Conservation (phyloP, 2,888 invertebrate species). For the Cephus rjabovi region DNA sequence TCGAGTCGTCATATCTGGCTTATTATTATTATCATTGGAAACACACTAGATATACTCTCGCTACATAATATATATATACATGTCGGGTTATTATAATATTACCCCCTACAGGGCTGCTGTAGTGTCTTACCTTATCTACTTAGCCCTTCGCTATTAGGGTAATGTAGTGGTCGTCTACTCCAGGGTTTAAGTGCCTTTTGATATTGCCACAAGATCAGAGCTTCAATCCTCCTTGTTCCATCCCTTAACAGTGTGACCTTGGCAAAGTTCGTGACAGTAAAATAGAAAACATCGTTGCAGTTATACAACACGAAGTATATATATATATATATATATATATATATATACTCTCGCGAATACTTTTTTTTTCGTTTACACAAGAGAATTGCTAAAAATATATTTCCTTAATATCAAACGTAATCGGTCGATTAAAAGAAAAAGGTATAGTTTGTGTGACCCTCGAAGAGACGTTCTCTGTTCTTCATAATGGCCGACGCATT, state of each 20-base stretch:
- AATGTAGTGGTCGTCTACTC: neutral
- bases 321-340: too few relatives aligned
- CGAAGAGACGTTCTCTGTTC: neutral
- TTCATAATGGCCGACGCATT: neutral
- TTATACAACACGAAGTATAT: too few relatives aligned
- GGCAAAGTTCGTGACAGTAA: too few relatives aligned
- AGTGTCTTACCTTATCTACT: neutral
- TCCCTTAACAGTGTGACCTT: neutral
- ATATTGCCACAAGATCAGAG: neutral
- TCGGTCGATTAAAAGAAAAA: neutral
- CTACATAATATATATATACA: neutral
- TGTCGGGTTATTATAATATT: neutral
- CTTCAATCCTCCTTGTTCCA: neutral
- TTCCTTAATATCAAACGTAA: neutral
- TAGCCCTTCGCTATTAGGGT: neutral
- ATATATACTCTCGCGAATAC: too few relatives aligned
- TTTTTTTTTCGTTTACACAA: too few relatives aligned
- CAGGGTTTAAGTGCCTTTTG: neutral
- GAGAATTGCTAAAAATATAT: too few relatives aligned
- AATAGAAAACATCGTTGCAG: neutral
- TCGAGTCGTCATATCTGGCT: too few relatives aligned
- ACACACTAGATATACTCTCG: too few relatives aligned
- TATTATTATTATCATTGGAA: too few relatives aligned
- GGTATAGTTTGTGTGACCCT: neutral
- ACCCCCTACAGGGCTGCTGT: neutral